phyloP scores from a whole-genome alignment of 2,888 invertebrate species.

The Eupithecia subumbrata region DNA sequence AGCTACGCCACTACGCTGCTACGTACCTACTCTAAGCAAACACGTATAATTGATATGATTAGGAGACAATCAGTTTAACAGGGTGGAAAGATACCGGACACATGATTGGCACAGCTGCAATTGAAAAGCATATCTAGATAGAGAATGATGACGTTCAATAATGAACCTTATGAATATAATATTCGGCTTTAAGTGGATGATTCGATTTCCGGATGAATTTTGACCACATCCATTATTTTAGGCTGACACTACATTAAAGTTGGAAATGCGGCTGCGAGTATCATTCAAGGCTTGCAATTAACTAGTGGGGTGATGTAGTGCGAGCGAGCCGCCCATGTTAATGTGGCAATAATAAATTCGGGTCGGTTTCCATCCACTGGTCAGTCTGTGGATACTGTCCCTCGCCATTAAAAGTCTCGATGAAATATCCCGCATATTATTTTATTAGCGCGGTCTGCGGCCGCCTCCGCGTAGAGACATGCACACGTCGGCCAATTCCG shows the following conservation, averaged over 20 bases:
- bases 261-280: constrained; percentile 77
- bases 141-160: constrained; percentile 22
- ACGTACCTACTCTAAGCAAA: constrained; percentile 26
- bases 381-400: constrained; percentile 52
- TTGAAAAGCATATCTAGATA: constrained; percentile 47
- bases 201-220: constrained; percentile 54
- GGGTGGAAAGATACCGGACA: constrained; percentile 56
- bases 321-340: constrained; percentile 65
- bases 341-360: constrained; percentile 81
- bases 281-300: constrained; percentile 79
- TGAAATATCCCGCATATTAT: constrained; percentile 66
- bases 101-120: constrained; percentile 50
- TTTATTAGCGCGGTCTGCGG: constrained; percentile 50
- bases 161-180: constrained; percentile 29
- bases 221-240: constrained; percentile 70
- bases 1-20: constrained; percentile 31
- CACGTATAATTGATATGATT: constrained; percentile 51
- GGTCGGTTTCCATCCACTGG: constrained; percentile 64
- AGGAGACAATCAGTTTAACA: constrained; percentile 60
- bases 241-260: constrained; percentile 74
- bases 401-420: constrained; percentile 65
- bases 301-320: constrained; percentile 77
- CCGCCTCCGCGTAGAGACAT: constrained; percentile 43
- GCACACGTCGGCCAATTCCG: constrained; percentile 45
- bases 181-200: constrained; percentile 28